Conservation (phyloP, 2,113 vertebrate species). For the Zosterops japonicus region DNA sequence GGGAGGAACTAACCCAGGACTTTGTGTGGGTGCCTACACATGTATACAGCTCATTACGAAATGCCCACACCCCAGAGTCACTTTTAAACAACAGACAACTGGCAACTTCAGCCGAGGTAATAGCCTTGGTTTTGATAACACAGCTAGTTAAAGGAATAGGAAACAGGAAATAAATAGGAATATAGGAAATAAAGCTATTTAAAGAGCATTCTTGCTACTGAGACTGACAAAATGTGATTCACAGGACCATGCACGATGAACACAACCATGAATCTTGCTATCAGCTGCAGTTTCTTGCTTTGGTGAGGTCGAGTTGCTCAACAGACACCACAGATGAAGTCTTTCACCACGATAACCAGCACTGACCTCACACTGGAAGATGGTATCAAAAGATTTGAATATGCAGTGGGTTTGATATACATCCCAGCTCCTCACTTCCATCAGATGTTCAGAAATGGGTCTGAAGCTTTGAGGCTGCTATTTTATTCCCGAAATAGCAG, state of each 20-base stretch:
- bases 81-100: background rate
- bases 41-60: background rate
- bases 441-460: background rate
- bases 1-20: background rate
- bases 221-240: background rate
- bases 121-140: background rate
- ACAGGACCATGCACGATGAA: background rate
- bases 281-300: background rate
- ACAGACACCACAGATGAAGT: background rate
- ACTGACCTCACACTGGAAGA: background rate
- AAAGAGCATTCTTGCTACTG: background rate
- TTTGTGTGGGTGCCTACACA: fast-evolving
- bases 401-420: background rate
- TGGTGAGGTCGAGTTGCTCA: background rate
- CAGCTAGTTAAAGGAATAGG: background rate
- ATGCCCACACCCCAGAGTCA: background rate
- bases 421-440: background rate
- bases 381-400: background rate
- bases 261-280: background rate
- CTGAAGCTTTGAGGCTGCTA: background rate
- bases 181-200: background rate
- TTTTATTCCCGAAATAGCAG: background rate
- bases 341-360: background rate
- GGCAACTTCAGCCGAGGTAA: background rate
- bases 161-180: no score